These are phyloP conservation scores for Periparus ater DNA, from an alignment of 2,797 vertebrate species.

Conservation along the genomic window DNA sequence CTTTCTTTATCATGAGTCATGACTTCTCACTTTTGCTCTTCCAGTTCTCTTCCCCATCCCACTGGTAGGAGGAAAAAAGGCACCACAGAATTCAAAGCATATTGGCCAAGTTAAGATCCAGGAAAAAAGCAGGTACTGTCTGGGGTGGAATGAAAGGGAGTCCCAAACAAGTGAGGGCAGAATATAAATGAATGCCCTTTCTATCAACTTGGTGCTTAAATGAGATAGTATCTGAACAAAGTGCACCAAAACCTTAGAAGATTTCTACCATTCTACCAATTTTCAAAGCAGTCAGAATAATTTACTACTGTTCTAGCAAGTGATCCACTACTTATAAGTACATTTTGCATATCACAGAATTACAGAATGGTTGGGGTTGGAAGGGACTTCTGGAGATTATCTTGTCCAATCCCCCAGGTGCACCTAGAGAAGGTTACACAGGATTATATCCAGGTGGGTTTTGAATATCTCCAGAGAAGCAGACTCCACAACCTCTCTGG, in stretches of 20 bases:
- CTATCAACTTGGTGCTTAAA: not conserved
- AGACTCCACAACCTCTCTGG: not conserved
- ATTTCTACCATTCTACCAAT: not conserved
- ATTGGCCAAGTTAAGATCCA: not conserved
- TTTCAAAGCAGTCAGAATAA: not conserved
- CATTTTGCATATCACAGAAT: not conserved
- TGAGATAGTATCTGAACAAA: not conserved
- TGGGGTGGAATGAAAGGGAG: not conserved
- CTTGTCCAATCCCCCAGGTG: not conserved
- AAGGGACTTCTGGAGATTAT: not conserved
- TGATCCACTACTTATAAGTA: not conserved
- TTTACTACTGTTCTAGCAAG: not conserved
- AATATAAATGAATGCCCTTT: not conserved
- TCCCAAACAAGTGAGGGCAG: not conserved
- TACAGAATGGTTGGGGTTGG: not conserved
- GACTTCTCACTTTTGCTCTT: not conserved
- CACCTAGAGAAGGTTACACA: not conserved
- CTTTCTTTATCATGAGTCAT: not conserved
- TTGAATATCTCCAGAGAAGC: not conserved
- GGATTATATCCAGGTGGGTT: not conserved
- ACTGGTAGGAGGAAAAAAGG: not conserved
- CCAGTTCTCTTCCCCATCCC: not conserved
- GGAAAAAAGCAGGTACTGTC: not conserved
- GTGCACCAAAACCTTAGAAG: not conserved
- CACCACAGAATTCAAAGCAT: not conserved